phyloP scores from a whole-genome alignment of 2,888 invertebrate genomes.

The Zaprionus bogoriensis region DNA sequence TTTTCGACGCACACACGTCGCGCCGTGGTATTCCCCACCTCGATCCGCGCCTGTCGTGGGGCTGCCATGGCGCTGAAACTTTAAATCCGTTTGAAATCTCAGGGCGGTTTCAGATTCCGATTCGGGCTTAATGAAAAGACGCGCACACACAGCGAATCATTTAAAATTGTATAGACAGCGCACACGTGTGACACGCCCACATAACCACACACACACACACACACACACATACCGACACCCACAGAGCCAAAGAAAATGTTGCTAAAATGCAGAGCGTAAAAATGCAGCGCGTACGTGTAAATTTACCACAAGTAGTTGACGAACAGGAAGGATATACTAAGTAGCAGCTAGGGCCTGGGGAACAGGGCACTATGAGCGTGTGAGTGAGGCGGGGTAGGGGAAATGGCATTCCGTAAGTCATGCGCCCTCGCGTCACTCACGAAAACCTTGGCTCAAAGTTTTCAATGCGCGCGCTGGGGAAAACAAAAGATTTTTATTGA shows the following conservation, averaged over 20 bases:
- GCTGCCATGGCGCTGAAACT: conserved; percentile 8
- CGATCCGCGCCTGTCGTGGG: background rate
- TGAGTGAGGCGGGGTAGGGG: conserved; percentile 8
- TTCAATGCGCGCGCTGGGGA: conserved; percentile 64
- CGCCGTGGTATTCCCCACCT: too few species aligned
- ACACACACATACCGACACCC: conserved; percentile 2
- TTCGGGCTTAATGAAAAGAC: conserved; percentile 58
- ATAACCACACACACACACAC: background rate
- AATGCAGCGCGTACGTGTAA: conserved; percentile 74
- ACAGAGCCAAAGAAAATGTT: conserved; percentile 54
- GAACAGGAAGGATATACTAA: background rate
- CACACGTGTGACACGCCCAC: conserved; percentile 24
- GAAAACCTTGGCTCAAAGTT: conserved; percentile 70
- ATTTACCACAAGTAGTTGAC: conserved; percentile 69
- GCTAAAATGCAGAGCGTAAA: conserved; percentile 58
- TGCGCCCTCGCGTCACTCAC: conserved; percentile 40
- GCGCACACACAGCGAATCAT: conserved; percentile 46
- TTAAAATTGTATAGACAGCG: conserved; percentile 54
- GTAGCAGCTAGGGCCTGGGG: background rate
- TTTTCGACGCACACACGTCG: conserved; percentile 38
- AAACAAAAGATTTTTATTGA: conserved; percentile 79
- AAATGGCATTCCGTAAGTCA: conserved; percentile 64
- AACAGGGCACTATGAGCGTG: background rate
- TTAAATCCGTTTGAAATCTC: conserved; percentile 46
- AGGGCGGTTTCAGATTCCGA: conserved; percentile 6